Evolutionary conservation across 2,888 invertebrate genomes (phyloP).

Genomic region (Seira ritae): DNA sequence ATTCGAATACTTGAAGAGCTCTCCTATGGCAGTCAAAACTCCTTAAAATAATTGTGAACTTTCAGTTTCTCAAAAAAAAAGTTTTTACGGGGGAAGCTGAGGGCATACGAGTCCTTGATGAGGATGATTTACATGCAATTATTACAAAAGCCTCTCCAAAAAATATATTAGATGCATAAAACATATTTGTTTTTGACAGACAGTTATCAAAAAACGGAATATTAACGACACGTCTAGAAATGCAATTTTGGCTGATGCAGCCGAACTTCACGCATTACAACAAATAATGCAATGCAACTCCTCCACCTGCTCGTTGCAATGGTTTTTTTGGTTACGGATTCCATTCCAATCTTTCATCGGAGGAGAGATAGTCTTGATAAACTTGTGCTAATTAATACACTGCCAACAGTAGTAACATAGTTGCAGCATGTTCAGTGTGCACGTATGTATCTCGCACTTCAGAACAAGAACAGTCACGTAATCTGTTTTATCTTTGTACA

Average conservation of each 20-base stretch:
- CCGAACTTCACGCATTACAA: background rate
- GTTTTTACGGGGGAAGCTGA: background rate
- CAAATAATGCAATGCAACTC: no score
- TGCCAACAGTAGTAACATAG: constrained; percentile 27
- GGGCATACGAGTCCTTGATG: constrained; percentile 7
- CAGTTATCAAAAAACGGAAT: no score
- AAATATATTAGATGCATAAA: no score
- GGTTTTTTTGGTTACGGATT: background rate
- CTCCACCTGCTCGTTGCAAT: no score
- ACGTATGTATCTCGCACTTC: constrained; percentile 19
- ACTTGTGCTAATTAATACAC: constrained; percentile 50
- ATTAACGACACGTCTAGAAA: no score
- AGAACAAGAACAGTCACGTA: background rate
- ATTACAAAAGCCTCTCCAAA: no score
- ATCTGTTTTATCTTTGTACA: background rate
- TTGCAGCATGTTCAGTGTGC: background rate
- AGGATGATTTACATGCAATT: background rate
- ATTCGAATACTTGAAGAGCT: background rate
- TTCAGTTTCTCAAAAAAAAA: background rate
- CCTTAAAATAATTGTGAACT: background rate
- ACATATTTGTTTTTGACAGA: no score
- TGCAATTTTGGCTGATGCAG: background rate
- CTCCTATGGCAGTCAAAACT: background rate
- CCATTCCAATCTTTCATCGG: constrained; percentile 49
- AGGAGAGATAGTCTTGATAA: constrained; percentile 38